Base-by-base conservation (phyloP, 1,140 invertebrate genomes). In the Oreohelix idahoensis region DNA sequence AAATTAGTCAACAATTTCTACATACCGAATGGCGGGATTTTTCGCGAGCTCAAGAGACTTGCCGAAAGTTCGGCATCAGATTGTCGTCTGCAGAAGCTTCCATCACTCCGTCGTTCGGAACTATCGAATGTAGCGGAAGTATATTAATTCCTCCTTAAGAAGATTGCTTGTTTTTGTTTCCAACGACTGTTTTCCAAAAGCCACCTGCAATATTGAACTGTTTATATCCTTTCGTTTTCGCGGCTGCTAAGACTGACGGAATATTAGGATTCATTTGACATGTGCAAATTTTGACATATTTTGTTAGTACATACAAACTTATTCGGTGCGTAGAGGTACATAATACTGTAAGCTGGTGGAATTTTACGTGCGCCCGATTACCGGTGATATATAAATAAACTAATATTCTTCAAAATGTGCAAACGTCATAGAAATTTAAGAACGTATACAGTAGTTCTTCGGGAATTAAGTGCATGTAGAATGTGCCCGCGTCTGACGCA, bases 1-100 rank as follows among this genome's bases (percentile, higher is more conserved):
- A 66, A 66, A 32, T 66, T 66, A 66, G 29, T 66, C 63, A 66
- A 66, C 63, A 66, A 66, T 10, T 66, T 32, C 63, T 13, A 66
- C n/a, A n/a, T n/a, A n/a, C n/a, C n/a, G n/a, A n/a, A n/a, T n/a
- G n/a, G n/a, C n/a, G n/a, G n/a, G n/a, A n/a, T n/a, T n/a, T n/a
- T n/a, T n/a, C n/a, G n/a, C n/a, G n/a, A n/a, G n/a, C n/a, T n/a
- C n/a, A n/a, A n/a, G n/a, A n/a, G n/a, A n/a, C n/a, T n/a, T n/a
- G n/a, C n/a, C n/a, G n/a, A n/a, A n/a, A n/a, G n/a, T n/a, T n/a
- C n/a, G n/a, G n/a, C n/a, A n/a, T n/a, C n/a, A n/a, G n/a, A n/a
- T n/a, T n/a, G n/a, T n/a, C 42, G 5, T 45, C 42, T 45, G 5
- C 15, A 45, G 5, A 45, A 45, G 42, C 42, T 58, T 10, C 20